Conservation (phyloP, 2,888 invertebrate species). For the Dione vanillae region DNA sequence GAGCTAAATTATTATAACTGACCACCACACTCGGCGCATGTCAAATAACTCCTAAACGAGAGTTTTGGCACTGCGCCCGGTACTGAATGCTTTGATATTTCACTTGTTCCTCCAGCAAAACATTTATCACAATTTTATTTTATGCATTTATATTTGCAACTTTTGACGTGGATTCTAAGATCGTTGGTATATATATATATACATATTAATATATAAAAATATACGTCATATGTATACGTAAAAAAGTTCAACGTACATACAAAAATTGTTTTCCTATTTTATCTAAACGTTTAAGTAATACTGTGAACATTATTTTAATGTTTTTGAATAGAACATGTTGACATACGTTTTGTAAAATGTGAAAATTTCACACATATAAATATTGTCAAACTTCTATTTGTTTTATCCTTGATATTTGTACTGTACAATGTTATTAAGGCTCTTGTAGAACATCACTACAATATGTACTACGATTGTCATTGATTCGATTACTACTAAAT, state of each 20-base stretch:
- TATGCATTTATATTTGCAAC: no score
- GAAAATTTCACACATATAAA: not conserved
- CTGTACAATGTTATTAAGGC: not conserved
- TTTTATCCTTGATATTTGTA: not conserved
- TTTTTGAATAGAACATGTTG: not conserved
- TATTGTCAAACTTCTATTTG: not conserved
- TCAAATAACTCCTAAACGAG: constrained; percentile 37
- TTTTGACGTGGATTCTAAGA: no score
- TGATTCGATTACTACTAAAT: no score
- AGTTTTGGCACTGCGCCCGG: constrained; percentile 49
- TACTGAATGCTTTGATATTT: constrained; percentile 47
- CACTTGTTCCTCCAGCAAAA: constrained; percentile 47
- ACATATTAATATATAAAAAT: no score
- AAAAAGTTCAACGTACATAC: no score
- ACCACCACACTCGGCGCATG: constrained; percentile 31
- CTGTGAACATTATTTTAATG: not conserved
- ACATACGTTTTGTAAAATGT: not conserved
- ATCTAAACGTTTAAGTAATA: no score
- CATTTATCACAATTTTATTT: constrained; percentile 32
- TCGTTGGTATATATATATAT: no score
- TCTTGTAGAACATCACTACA: no score
- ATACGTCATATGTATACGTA: no score
- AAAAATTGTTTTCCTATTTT: no score
- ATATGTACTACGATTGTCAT: no score
- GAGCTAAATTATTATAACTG: constrained; percentile 29